A percentile compares a stretch with the other conserved stretches of the same genome.
Conservation (phyloP, 1,140 invertebrate genomes). For the Hypothenemus hampei region DNA sequence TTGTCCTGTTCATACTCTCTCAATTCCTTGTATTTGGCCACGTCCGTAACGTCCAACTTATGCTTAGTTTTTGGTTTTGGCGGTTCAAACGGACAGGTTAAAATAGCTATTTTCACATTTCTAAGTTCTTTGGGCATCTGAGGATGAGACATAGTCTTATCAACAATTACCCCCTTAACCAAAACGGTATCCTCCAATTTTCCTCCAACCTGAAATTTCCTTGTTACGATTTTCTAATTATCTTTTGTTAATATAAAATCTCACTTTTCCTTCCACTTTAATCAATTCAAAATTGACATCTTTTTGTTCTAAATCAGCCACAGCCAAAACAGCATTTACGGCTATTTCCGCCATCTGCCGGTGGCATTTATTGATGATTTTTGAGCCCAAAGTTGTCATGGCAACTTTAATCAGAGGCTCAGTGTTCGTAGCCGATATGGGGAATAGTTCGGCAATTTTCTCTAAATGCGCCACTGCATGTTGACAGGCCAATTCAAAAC, state of each 20-base stretch:
- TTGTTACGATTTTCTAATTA: slow-evolving; percentile 1
- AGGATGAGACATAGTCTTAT: slow-evolving; percentile 99
- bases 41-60: slow-evolving; percentile 96
- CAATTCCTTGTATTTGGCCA: slow-evolving; percentile 92
- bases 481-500: slow-evolving; percentile 95
- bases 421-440: slow-evolving; percentile 73
- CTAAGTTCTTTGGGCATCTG: slow-evolving; percentile 99
- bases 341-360: slow-evolving; percentile 98
- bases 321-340: slow-evolving; percentile 90
- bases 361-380: slow-evolving; percentile 92
- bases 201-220: slow-evolving; percentile 79
- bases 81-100: slow-evolving; percentile 99
- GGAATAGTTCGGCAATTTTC: slow-evolving; percentile 84
- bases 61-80: slow-evolving; percentile 99
- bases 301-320: slow-evolving; percentile 87
- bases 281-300: slow-evolving; percentile 99
- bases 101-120: slow-evolving; percentile 92
- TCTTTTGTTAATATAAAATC: not conserved
- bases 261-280: slow-evolving; percentile 93
- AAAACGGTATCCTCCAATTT: slow-evolving; percentile 95
- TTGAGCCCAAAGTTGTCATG: slow-evolving; percentile 98
- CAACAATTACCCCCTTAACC: slow-evolving; percentile 94
- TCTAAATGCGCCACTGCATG: slow-evolving; percentile 84
- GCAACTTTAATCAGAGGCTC: slow-evolving; percentile 92
- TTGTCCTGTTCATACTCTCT: slow-evolving; percentile 94